Conservation (phyloP, 2,888 invertebrate species). For the Molorchus minor region DNA sequence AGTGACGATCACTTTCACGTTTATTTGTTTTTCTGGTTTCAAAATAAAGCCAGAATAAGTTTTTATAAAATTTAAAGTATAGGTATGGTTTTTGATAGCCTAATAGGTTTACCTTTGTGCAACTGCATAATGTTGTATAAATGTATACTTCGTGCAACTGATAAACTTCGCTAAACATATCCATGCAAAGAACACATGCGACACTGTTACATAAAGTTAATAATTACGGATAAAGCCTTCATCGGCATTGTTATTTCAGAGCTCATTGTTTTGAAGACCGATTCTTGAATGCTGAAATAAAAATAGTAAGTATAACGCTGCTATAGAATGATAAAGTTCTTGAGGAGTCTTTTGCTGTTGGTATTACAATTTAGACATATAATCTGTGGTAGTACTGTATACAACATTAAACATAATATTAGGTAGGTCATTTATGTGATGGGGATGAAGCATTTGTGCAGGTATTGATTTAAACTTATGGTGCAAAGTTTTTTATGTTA, state of each 20-base stretch:
- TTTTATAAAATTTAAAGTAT: background rate
- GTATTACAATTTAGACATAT: no score
- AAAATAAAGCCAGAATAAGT: no score
- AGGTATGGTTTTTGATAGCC: background rate
- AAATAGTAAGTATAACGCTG: slow-evolving; percentile 9
- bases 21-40: background rate
- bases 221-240: slow-evolving; percentile 35
- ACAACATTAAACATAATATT: no score
- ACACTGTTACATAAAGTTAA: slow-evolving; percentile 29
- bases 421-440: no score
- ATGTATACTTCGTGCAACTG: slow-evolving; percentile 39
- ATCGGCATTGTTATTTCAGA: slow-evolving; percentile 26
- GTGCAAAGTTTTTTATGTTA: no score
- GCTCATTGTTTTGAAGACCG: slow-evolving; percentile 30
- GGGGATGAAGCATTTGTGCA: no score
- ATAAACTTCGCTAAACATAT: slow-evolving; percentile 37
- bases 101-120: slow-evolving; percentile 33
- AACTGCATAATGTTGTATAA: slow-evolving; percentile 36
- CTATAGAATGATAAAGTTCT: no score
- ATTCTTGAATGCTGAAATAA: slow-evolving; percentile 19
- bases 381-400: no score
- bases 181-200: slow-evolving; percentile 41
- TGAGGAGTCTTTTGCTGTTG: no score
- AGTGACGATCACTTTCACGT: slow-evolving; percentile 32
- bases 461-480: no score